Base-by-base conservation (phyloP, 1,140 invertebrate species). In the Palaemon carinicauda region DNA sequence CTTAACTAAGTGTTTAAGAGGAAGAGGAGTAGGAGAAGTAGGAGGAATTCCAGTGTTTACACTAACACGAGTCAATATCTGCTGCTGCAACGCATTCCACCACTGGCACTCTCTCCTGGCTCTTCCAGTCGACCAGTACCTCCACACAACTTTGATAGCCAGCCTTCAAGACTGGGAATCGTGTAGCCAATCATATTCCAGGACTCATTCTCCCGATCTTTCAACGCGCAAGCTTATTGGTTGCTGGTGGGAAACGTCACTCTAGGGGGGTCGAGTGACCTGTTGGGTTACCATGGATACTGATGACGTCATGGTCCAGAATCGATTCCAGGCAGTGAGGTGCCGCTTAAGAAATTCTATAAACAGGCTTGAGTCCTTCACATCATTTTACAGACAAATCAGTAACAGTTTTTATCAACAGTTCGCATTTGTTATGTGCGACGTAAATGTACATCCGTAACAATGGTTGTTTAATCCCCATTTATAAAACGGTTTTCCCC, bases 281-380 rank as follows among this genome's bases (percentile, higher is more conserved):
- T 27, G 14, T 54, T 69, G 85, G 71, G 85, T 87, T 81, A 79
- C 79, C 79, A 87, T 87, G 73, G 85, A 52, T 56, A 87, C 85
- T 33, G 50, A 50, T 87, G 85, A 87, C 85, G 79, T 87, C 85
- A 87, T 71, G 5, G 74, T 29, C n/a, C n/a, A 56, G 85, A 82
- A 87, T 87, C 85, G 85, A 87, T 87, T 86, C 83, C 77, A 9
- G 77, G 74, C 33, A n/a, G 53, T 27, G 31, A n/a, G 79, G 41
- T 69, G 53, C 85, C 71, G 15, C 21, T 3, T 7, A 12, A 15
- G 52, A n/a, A 53, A 50, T 56, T 87, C 27, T 15, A 29, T 27
- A 50, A n/a, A 51, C 24, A 31, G n/a, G 33, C 27, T 69, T n/a
- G 52, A 33, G 24, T 53, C 52, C 15, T 19, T 15, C 24, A 41